phyloP scores from a whole-genome alignment of 1,140 invertebrate species.

The Pseudomyrmex cubaensis region DNA sequence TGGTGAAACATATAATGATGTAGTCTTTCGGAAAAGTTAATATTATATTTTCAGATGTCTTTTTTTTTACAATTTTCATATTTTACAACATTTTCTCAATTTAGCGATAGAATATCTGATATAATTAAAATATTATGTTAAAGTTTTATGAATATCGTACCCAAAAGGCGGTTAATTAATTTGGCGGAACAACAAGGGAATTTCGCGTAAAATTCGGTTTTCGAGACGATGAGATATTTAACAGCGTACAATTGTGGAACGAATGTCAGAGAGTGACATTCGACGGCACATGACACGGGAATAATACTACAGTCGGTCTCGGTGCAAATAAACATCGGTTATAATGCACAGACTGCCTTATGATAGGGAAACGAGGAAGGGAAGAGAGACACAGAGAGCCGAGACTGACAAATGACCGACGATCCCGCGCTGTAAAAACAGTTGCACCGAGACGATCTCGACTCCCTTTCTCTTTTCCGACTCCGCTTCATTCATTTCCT shows the following conservation, averaged over 20 bases:
- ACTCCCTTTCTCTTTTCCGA: slow-evolving; percentile 55
- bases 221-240: not conserved
- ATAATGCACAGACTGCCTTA: slow-evolving; percentile 42
- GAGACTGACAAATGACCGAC: slow-evolving; percentile 72
- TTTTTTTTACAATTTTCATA: too few species aligned
- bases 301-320: slow-evolving; percentile 16
- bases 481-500: slow-evolving; percentile 71
- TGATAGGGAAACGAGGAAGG: not conserved
- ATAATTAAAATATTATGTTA: too few species aligned
- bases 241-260: not conserved
- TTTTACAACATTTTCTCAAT: too few species aligned
- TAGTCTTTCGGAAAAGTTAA: too few species aligned
- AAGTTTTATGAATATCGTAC: too few species aligned
- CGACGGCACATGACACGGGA: not conserved
- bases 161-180: not conserved
- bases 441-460: slow-evolving; percentile 48
- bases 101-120: too few species aligned
- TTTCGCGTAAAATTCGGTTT: not conserved
- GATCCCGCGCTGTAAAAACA: slow-evolving; percentile 68
- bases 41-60: too few species aligned
- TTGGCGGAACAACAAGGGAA: not conserved
- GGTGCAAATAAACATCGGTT: slow-evolving; percentile 35
- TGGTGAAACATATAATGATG: too few species aligned
- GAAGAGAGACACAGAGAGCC: not conserved
- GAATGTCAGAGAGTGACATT: not conserved